Evolutionary conservation across 2,888 invertebrate genomes (phyloP), one percentile per base, ranked within the genome.

Genomic region (Ochropleura leucogaster): DNA sequence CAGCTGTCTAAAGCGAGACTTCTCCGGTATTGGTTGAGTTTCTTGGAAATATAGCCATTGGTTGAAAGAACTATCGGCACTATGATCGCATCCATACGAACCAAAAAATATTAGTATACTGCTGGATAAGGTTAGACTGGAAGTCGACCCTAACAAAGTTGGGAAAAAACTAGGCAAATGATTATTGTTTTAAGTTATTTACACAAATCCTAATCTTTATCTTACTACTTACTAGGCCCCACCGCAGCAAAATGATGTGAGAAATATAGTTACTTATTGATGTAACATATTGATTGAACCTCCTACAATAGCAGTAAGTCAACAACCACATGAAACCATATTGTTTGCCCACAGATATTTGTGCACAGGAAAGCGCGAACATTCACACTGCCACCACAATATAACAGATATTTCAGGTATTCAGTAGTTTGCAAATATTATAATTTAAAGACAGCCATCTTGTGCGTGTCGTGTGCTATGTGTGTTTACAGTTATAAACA

Each of bases 261-360:
- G 4, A 20, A 12, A 20, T 20, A 57, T 16, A 30, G 57, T 60
- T 18, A 46, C 18, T 16, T n/a, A 12, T 18, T 46, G 0, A 3
- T 44, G 20, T 30, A 74, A 46, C 12, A 4, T 40, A 42, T 9
- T 3, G 9, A 30, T 20, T 53, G 10, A 5, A 14, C 57, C 65
- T 49, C n/a, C 30, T 44, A 66, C n/a, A 14, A 3, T 42, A 51
- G 12, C 12, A 49, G 10, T 53, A 30, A 53, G 18, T 65, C 46
- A 65, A 73, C 64, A 70, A n/a, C 10, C 2, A 44, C 20, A 51
- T 30, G 18, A 44, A 63, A 57, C 47, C 51, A 73, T 67, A 69
- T 71, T 67, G 72, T 57, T 66, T 40, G 53, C 63, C 64, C 20
- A 68, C 47, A 18, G 49, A 55, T 69, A 60, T 64, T 68, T 81